Conservation (phyloP, 2,888 invertebrate genomes). For the Aromia moschata region DNA sequence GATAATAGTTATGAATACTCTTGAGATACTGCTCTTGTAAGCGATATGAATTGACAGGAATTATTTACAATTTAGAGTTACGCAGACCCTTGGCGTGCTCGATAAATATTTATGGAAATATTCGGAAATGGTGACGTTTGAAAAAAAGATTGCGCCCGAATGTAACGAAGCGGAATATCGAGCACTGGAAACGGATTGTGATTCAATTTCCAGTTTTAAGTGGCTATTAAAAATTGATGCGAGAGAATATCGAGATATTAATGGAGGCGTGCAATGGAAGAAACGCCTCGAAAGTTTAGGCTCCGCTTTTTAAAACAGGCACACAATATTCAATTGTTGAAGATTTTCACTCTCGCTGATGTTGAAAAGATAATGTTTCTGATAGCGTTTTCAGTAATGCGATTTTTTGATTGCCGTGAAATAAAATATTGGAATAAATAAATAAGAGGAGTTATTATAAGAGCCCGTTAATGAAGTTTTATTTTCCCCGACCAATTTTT, state of each 20-base stretch:
- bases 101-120: not conserved
- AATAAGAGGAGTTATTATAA: no score
- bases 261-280: no score
- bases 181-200: not conserved
- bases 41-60: constrained; percentile 3
- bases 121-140: not conserved
- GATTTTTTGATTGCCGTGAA: no score
- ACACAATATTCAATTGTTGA: no score
- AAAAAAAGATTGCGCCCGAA: not conserved
- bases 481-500: no score
- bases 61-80: constrained; percentile 5
- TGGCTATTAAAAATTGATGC: not conserved
- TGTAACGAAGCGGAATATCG: not conserved
- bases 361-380: no score
- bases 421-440: no score
- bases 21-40: not conserved
- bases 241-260: not conserved
- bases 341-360: no score
- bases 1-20: constrained; percentile 17
- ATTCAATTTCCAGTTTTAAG: not conserved
- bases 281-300: no score
- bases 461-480: no score
- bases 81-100: not conserved
- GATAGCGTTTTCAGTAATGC: no score
- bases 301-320: no score